Evolutionary conservation across 2,797 vertebrate species (phyloP), one percentile per base, ranked within the genome.

Genomic region (Catostomus latipinnis): DNA sequence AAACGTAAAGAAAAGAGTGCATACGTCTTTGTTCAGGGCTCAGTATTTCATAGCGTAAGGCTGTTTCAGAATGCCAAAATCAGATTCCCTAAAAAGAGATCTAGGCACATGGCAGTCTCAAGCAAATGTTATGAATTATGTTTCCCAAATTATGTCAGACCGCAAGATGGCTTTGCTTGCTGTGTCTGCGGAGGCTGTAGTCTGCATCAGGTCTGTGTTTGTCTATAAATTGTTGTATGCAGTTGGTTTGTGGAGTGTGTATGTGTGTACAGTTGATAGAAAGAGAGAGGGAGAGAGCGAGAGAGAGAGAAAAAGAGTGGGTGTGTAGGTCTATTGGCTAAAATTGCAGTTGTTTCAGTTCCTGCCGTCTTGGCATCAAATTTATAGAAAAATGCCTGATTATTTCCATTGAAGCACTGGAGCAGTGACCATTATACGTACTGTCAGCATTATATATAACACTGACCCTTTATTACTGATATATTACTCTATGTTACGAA

Each of bases 41-140:
- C 67, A n/a, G 49, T 22, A 8, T 60, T 34, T 9, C 18, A 34
- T 34, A 34, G 34, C 34, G 34, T 34, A 34, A 34, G 34, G 34
- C 34, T 34, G 34, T 4, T 34, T 34, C 34, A 10, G 50, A 57
- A 74, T 71, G 58, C 57, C 57, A 50, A 62, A 63, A 70, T 75
- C 67, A 68, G 79, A 79, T 78, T 14, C 48, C 60, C 82, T 80
- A 76, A 76, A 79, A 79, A 57, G 34, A 62, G 68, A 79, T 76
- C 71, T 81, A 69, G 63, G 65, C 83, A 83, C 62, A 76, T 81
- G 60, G 74, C 56, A 72, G 3, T 18, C 22, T 54, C n/a, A 58
- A 75, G 54, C 57, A 50, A 81, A 78, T 86, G 80, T 85, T 74
- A 88, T 87, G 78, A 89, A 78, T 86, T 86, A 63, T 71, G 76